Conservation (phyloP, 2,888 invertebrate genomes). For the Cataglyphis rosenhaueri region DNA sequence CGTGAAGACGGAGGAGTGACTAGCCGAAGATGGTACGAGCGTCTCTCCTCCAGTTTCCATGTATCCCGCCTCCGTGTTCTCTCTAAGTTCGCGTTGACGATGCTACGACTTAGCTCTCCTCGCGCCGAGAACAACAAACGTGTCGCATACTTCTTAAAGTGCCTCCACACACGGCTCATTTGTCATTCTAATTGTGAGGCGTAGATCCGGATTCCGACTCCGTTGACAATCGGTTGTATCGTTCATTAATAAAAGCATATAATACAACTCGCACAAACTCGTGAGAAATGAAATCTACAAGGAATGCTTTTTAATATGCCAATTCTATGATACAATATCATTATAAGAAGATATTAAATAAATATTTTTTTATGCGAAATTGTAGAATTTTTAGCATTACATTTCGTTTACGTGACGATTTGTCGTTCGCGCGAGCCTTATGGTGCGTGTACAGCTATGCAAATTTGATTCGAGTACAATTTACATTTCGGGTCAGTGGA, state of each 20-base stretch:
- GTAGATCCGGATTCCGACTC: slow-evolving; percentile 13
- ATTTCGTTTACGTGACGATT: not conserved
- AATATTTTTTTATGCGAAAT: not conserved
- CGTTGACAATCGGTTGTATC: slow-evolving; percentile 42
- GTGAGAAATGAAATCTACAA: not conserved
- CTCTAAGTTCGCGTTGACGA: slow-evolving; percentile 13
- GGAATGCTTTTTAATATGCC: not conserved
- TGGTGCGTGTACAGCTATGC: slow-evolving; percentile 17
- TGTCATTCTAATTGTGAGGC: slow-evolving; percentile 45
- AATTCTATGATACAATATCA: not conserved
- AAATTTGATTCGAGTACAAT: slow-evolving; percentile 34
- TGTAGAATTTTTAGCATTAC: not conserved
- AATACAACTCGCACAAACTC: not conserved
- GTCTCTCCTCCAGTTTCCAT: slow-evolving; percentile 50
- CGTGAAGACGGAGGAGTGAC: slow-evolving; percentile 56
- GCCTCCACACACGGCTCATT: slow-evolving; percentile 14
- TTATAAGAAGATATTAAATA: not conserved
- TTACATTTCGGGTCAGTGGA: slow-evolving; percentile 43
- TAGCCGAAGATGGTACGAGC: slow-evolving; percentile 44
- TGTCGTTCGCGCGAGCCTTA: not conserved
- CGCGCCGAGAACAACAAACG: not conserved
- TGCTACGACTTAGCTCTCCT: slow-evolving; percentile 17
- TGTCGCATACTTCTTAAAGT: slow-evolving; percentile 3
- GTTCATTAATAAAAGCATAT: slow-evolving; percentile 12
- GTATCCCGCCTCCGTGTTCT: slow-evolving; percentile 33